Base-by-base conservation (phyloP, 2,797 vertebrate genomes). In the Anguilla anguilla region DNA sequence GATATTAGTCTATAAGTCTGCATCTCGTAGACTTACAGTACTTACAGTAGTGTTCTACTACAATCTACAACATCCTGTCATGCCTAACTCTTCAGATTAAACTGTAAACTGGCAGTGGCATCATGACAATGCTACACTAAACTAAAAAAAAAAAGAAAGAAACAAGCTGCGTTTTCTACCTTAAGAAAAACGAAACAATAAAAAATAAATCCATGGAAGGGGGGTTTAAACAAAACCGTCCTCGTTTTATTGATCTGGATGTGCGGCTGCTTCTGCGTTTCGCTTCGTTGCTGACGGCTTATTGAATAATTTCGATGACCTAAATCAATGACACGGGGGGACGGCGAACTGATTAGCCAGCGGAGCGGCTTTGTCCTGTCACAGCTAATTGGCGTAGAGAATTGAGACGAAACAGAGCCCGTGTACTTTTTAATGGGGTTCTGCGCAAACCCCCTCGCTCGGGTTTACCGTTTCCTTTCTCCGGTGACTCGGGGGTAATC, bases 361-460 rank as follows among this genome's bases (percentile, higher is more conserved):
- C 77, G 7, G 43, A 43, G 77, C 43, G 43, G 43, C 7, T 39
- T 84, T 53, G 69, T 51, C 28, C 81, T 55, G 81, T 87, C 79
- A 72, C 25, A 72, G 86, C 81, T 84, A 87, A 87, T 87, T 87
- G 61, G 59, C 51, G 49, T n/a, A 22, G 49, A 46, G 64, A 81
- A 84, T 83, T 72, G 82, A 83, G 81, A 84, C 61, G 19, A 19
- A 59, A 69, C 61, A 35, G 77, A 81, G 77, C 15, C 9, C 31
- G 11, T 49, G 74, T 79, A 43, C 77, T 35, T 53, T 87, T 84
- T 83, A 69, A 49, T 46, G 61, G 86, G 86, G 67, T 79, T 55
- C 55, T 83, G 61, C 84, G 46, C 61, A 83, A 46, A 46, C 82
- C 46, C 67, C 86, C 0, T 39, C 11, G 59, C 43, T 72, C 49